Percentiles rank a stretch among this genome's conserved stretches.
These are phyloP conservation scores for Telenomus remus DNA, from an alignment of 1,140 invertebrate genomes.

Conservation along the genomic window DNA sequence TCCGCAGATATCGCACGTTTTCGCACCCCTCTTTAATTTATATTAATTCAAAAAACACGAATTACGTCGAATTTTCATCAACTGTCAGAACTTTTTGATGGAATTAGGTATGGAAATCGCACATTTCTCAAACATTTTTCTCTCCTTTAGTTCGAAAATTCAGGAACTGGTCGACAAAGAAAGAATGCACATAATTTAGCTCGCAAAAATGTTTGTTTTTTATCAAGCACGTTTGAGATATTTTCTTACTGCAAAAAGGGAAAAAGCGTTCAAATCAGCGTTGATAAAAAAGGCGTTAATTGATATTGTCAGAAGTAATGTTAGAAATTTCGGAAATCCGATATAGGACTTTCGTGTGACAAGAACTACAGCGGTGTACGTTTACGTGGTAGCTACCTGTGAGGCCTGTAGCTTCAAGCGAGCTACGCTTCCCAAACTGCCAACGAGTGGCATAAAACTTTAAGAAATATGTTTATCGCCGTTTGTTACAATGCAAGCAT, in stretches of 20 bases:
- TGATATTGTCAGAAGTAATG: constrained; percentile 31
- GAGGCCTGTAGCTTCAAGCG: too few relatives aligned
- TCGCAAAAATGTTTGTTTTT: too few relatives aligned
- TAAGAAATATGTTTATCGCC: constrained; percentile 56
- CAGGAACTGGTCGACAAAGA: too few relatives aligned
- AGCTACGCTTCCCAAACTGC: constrained; percentile 13
- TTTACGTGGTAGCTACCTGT: constrained; percentile 7
- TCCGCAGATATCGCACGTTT: constrained; percentile 34
- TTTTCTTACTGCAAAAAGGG: too few relatives aligned
- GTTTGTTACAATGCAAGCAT: constrained; percentile 31
- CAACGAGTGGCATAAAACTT: constrained; percentile 28
- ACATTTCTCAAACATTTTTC: too few relatives aligned
- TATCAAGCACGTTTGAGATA: too few relatives aligned
- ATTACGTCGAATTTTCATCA: too few relatives aligned
- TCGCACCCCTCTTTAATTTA: constrained; percentile 19
- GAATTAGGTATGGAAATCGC: too few relatives aligned
- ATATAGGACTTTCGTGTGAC: constrained; percentile 35
- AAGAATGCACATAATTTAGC: too few relatives aligned
- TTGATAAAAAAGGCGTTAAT: constrained; percentile 29
- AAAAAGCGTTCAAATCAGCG: not conserved
- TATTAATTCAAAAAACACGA: too few relatives aligned
- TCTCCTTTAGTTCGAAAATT: too few relatives aligned
- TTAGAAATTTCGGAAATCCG: constrained; percentile 33
- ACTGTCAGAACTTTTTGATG: too few relatives aligned
- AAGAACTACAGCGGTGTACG: constrained; percentile 27